Conservation (phyloP, 2,888 invertebrate genomes). For the Ectemnius continuus region DNA sequence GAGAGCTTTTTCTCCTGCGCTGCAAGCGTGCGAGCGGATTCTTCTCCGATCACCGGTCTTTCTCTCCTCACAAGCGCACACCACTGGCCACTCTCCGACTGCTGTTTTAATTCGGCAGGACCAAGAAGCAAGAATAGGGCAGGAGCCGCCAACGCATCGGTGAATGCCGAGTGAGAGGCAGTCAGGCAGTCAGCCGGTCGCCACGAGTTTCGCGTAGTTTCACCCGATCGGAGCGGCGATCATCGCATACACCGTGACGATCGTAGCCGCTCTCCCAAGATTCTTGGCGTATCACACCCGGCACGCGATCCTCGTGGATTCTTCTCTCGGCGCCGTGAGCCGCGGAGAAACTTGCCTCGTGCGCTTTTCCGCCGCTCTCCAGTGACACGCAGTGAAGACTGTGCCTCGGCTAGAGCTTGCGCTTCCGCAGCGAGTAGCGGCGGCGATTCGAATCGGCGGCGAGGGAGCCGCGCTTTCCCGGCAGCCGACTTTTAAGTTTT, state of each 20-base stretch:
- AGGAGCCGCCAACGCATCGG: conserved; percentile 4
- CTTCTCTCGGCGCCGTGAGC: neutral
- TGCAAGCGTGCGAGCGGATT: too few species aligned
- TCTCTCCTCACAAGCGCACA: conserved; percentile 28
- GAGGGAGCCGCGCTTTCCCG: neutral
- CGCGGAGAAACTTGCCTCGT: neutral
- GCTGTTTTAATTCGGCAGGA: neutral
- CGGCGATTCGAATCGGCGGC: conserved; percentile 46
- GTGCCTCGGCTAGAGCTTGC: conserved; percentile 4
- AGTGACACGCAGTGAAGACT: conserved; percentile 27
- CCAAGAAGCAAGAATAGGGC: too few species aligned
- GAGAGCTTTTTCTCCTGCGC: neutral
- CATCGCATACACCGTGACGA: neutral
- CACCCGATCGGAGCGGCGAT: neutral
- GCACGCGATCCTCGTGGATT: neutral
- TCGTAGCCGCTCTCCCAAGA: neutral
- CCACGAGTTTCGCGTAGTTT: neutral
- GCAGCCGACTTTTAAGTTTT: conserved; percentile 26
- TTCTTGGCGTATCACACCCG: neutral
- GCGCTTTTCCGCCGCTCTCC: conserved; percentile 13
- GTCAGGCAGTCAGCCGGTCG: neutral
- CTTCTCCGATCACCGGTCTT: conserved; percentile 4
- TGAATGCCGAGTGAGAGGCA: neutral
- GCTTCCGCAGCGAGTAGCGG: conserved; percentile 24
- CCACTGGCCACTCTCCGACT: conserved; percentile 19